Evolutionary conservation across 2,113 vertebrate genomes (phyloP).

Genomic region (Erythrolamprus reginae): DNA sequence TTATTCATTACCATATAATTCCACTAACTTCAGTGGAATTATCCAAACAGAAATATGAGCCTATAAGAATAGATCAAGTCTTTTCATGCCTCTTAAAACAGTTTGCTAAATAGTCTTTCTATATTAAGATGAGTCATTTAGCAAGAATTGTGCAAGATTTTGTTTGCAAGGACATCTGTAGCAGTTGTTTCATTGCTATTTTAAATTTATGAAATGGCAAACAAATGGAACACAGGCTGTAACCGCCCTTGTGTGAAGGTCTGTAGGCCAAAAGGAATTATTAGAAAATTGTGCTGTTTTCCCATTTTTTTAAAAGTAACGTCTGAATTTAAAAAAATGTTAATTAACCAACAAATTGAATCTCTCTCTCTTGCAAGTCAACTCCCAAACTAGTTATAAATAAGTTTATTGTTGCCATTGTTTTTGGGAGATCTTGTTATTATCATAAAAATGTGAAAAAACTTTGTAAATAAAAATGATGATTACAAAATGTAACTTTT

Average conservation of each 20-base stretch:
- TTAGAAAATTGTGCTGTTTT: background rate
- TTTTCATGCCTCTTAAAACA: background rate
- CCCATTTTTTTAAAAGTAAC: background rate
- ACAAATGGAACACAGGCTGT: background rate
- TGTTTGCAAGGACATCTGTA: background rate
- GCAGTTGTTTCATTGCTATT: background rate
- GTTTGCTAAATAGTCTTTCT: background rate
- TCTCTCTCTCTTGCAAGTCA: background rate
- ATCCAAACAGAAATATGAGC: background rate
- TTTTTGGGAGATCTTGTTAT: background rate
- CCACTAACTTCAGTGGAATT: conserved; percentile 19
- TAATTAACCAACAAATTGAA: background rate
- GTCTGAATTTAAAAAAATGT: background rate
- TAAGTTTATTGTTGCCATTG: background rate
- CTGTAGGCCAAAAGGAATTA: background rate
- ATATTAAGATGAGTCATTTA: background rate
- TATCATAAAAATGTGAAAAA: background rate
- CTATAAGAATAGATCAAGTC: conserved; percentile 1
- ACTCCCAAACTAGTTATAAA: background rate
- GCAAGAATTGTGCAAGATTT: background rate
- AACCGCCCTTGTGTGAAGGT: background rate
- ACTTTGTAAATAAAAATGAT: background rate
- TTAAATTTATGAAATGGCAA: background rate
- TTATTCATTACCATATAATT: background rate
- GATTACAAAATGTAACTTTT: background rate